Evolutionary conservation across 2,113 vertebrate genomes (phyloP), one percentile per base, ranked within the genome.

Genomic region (Tetraodon nigroviridis): DNA sequence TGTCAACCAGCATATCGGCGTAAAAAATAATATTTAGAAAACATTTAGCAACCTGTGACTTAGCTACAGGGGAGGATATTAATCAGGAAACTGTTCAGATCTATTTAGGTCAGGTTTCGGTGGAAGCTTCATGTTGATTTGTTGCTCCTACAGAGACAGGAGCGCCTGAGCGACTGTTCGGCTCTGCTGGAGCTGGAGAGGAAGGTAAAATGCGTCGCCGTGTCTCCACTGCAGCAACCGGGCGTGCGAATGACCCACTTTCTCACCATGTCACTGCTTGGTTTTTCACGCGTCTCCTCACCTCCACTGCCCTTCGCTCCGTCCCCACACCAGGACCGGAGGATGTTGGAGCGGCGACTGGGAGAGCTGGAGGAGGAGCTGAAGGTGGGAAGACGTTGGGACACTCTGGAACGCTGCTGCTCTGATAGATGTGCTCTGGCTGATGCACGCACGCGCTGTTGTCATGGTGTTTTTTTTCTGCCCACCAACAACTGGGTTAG

Each of bases 331-430:
- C 55, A 92, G 92, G 91, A 92, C 66, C 88, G 89, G 66, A 78
- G 82, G 69, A 86, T 90, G 80, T 76, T 93, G 83, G 91, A 91
- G 79, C 86, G 88, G 59, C 90, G 91, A 60, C 84, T 92, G 69
- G 87, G 88, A 1, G 91, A 92, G 69, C 72, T 93, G 71, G 90
- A 92, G 82, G 91, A 93, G 56, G 91, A 93, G 80, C 78, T 92
- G 7, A 92, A 93, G 90, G 92, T 93, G 68, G 90, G 84, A 50
- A 61, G 29, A 46, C 16, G 3, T 48, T 19, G 37, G 20, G 55
- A 61, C 68, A 69, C 76, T 81, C 60, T 81, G 87, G 78, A 85
- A 81, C 81, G 22, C 55, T 44, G 61, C 65, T 72, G 79, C 79
- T 65, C 68, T 55, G 58, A 69, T 67, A 79, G 85, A 82, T 62